Evolutionary conservation across 2,888 invertebrate genomes (phyloP).

Genomic region (Cosmorhoe ocellata): DNA sequence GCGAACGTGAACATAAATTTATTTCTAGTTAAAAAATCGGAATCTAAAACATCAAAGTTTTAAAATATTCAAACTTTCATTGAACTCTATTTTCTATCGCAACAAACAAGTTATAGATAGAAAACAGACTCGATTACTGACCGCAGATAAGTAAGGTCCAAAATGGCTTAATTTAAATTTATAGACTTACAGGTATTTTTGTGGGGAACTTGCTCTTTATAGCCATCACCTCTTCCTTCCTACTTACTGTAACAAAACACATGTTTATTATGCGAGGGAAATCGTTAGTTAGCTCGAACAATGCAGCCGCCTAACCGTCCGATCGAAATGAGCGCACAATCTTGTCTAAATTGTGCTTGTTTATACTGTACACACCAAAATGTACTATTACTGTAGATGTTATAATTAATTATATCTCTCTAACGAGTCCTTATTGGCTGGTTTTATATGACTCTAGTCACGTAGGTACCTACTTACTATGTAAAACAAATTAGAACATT

Average conservation of each 20-base stretch:
- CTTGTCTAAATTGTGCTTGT: slow-evolving; percentile 20
- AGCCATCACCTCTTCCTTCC: slow-evolving; percentile 90
- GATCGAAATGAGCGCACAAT: slow-evolving; percentile 26
- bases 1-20: too few species aligned
- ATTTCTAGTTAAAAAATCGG: too few species aligned
- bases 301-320: slow-evolving; percentile 6
- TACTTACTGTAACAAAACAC: slow-evolving; percentile 77
- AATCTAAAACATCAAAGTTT: too few species aligned
- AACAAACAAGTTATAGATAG: too few species aligned
- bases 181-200: slow-evolving; percentile 92
- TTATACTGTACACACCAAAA: slow-evolving; percentile 7
- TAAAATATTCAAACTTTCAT: too few species aligned
- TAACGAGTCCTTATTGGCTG: slow-evolving; percentile 20
- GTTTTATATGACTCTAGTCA: slow-evolving; percentile 35
- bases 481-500: slow-evolving; percentile 42
- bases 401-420: slow-evolving; percentile 2
- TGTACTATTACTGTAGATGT: not conserved
- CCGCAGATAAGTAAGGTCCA: too few species aligned
- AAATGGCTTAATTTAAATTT: too few species aligned
- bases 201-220: slow-evolving; percentile 90
- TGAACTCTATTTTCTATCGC: too few species aligned
- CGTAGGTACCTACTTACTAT: slow-evolving; percentile 36
- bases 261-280: slow-evolving; percentile 17
- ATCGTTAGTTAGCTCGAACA: slow-evolving; percentile 13
- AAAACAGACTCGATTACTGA: too few species aligned